Conservation (phyloP, 1,140 invertebrate species). For the Meloidogyne exigua region DNA sequence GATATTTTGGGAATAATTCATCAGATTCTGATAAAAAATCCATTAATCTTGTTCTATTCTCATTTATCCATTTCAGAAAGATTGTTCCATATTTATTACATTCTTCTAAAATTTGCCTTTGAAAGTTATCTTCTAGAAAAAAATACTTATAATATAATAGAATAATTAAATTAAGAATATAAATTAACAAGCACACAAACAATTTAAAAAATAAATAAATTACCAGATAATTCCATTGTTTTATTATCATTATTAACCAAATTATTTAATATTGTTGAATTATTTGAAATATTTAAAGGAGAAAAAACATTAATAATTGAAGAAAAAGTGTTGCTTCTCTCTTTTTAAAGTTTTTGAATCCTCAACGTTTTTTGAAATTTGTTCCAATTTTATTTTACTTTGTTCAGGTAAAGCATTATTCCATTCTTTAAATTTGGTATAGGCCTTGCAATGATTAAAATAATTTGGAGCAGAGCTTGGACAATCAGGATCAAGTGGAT, state of each 20-base stretch:
- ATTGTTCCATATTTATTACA: slow-evolving; percentile 52
- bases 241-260: slow-evolving; percentile 45
- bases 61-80: slow-evolving; percentile 57
- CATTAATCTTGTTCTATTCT: slow-evolving; percentile 43
- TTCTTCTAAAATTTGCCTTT: slow-evolving; percentile 36
- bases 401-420: slow-evolving; percentile 33
- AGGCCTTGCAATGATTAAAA: slow-evolving; percentile 53
- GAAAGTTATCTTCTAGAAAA: slow-evolving; percentile 64
- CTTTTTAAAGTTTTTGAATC: slow-evolving; percentile 13
- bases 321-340: not conserved
- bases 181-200: no score
- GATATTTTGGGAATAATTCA: slow-evolving; percentile 60
- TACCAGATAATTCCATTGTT: slow-evolving; percentile 27
- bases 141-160: no score
- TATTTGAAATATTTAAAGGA: slow-evolving; percentile 22
- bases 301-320: not conserved
- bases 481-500: slow-evolving; percentile 84
- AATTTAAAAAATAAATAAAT: not conserved
- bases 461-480: slow-evolving; percentile 84
- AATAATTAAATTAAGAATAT: no score
- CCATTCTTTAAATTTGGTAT: slow-evolving; percentile 48
- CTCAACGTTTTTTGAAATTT: not conserved
- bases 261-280: slow-evolving; percentile 26
- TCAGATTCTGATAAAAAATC: slow-evolving; percentile 51
- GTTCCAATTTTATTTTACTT: slow-evolving; percentile 26